Evolutionary conservation across 2,797 vertebrate species (phyloP).

Genomic region (Ptychobarbus kaznakovi): DNA sequence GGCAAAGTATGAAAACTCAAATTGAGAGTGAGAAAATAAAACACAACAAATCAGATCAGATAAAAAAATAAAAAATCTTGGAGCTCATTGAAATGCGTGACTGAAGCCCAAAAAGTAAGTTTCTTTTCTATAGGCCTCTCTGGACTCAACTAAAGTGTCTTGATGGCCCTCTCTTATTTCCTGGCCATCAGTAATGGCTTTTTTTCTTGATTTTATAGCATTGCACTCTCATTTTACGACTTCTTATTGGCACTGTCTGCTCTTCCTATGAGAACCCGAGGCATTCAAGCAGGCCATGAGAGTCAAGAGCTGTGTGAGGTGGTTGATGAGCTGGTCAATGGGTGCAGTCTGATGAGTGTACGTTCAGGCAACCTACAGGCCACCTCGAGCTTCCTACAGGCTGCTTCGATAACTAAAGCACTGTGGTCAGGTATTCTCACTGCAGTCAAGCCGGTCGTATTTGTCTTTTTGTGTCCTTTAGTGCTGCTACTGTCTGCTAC

Average conservation of each 20-base stretch:
- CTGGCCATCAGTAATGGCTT: conserved; percentile 59
- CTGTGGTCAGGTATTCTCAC: not conserved
- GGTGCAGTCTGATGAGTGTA: conserved; percentile 31
- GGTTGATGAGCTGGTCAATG: conserved; percentile 38
- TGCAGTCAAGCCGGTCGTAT: not conserved
- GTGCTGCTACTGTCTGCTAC: not conserved
- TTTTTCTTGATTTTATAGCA: conserved; percentile 61
- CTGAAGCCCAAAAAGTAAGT: conserved; percentile 20
- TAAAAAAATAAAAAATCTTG: not conserved
- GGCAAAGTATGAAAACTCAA: conserved; percentile 27
- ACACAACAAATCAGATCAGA: conserved; percentile 24
- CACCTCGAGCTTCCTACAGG: conserved; percentile 26
- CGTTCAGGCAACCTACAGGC: conserved; percentile 17
- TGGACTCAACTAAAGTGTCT: conserved; percentile 26
- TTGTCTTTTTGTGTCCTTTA: conserved; percentile 7
- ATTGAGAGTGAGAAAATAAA: conserved; percentile 23
- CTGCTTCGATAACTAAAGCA: conserved; percentile 10
- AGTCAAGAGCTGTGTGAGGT: conserved; percentile 53
- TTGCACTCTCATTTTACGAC: conserved; percentile 61
- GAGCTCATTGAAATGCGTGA: conserved; percentile 6
- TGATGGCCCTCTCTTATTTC: conserved; percentile 60
- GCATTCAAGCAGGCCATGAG: conserved; percentile 58
- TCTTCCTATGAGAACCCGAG: conserved; percentile 61
- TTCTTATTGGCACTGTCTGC: conserved; percentile 63
- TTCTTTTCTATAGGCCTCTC: conserved; percentile 37